phyloP scores from a whole-genome alignment of 2,888 invertebrate genomes.

The Hyalella azteca region DNA sequence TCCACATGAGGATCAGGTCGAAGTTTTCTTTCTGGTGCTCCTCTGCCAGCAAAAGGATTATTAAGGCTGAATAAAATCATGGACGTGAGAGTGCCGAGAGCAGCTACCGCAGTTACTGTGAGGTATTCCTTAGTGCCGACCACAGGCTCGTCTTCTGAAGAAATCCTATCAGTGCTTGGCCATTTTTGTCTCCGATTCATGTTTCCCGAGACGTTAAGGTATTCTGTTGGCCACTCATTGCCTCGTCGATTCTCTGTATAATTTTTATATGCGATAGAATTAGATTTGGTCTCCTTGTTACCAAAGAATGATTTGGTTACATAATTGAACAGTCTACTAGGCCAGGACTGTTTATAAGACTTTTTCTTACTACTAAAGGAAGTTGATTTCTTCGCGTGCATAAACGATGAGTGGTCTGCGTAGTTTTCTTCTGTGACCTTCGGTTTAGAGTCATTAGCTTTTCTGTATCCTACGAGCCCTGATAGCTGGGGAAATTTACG shows the following conservation, averaged over 20 bases:
- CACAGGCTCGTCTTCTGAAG: neutral
- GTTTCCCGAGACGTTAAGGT: neutral
- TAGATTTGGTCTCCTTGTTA: neutral
- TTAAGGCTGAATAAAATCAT: conserved; percentile 1
- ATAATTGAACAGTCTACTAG: neutral
- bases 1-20: neutral
- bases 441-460: no score
- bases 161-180: neutral
- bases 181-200: neutral
- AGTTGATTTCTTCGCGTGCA: no score
- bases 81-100: conserved; percentile 5
- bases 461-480: neutral
- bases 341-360: neutral
- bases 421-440: no score
- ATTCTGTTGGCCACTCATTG: neutral
- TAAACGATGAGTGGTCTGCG: no score
- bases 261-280: neutral
- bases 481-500: neutral
- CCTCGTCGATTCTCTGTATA: neutral
- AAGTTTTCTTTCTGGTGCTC: neutral
- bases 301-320: neutral
- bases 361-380: neutral
- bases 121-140: neutral
- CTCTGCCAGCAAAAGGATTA: conserved; percentile 1
- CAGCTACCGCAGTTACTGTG: conserved; percentile 1